Conservation (phyloP, 2,888 invertebrate genomes). For the Folsomia candida region DNA sequence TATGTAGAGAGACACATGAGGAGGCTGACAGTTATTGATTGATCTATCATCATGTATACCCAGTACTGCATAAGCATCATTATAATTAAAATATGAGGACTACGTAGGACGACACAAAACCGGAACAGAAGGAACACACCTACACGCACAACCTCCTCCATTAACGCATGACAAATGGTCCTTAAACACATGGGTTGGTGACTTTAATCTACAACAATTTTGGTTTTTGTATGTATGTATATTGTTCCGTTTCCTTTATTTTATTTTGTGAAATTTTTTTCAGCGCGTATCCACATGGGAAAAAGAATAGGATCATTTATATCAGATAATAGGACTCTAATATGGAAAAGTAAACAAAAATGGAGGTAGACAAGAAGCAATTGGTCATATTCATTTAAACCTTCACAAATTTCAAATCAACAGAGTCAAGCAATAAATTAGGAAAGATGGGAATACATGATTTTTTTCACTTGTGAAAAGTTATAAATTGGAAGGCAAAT, state of each 20-base stretch:
- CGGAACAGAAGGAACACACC: not conserved
- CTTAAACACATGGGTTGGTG: slow-evolving; percentile 11
- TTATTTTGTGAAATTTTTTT: too few relatives aligned
- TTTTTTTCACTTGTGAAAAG: slow-evolving; percentile 6
- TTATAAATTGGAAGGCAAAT: slow-evolving; percentile 18
- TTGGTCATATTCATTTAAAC: not conserved
- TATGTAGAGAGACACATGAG: not conserved
- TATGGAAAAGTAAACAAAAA: too few relatives aligned
- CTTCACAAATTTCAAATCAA: slow-evolving; percentile 28
- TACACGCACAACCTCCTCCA: slow-evolving; percentile 31
- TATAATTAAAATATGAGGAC: slow-evolving; percentile 3
- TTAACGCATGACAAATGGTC: slow-evolving; percentile 37
- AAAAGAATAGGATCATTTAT: too few relatives aligned
- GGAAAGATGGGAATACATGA: slow-evolving; percentile 1
- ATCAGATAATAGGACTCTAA: too few relatives aligned
- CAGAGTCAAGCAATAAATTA: slow-evolving; percentile 17
- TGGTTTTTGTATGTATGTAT: too few relatives aligned
- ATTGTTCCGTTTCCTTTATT: slow-evolving; percentile 23
- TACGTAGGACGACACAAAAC: too few relatives aligned
- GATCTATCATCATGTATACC: too few relatives aligned
- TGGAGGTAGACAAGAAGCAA: not conserved
- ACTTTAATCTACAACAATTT: not conserved
- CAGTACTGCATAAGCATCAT: too few relatives aligned
- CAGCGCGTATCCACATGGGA: too few relatives aligned
- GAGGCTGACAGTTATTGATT: slow-evolving; percentile 40